These are phyloP conservation scores for Dryoscopus gambensis DNA, from an alignment of 2,113 vertebrate species.

Conservation along the genomic window DNA sequence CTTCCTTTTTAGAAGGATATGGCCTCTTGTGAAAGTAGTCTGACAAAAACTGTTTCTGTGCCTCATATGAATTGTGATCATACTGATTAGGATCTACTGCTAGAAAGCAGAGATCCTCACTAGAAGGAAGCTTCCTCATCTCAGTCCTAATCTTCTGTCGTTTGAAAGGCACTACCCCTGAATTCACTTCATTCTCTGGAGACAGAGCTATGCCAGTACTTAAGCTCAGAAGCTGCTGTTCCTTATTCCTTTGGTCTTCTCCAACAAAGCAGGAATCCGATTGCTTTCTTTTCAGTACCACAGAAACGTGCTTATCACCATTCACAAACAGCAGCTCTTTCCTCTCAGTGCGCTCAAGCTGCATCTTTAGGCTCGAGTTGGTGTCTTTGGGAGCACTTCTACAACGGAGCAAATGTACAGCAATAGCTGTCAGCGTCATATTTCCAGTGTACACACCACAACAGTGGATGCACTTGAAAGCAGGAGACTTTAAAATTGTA, in stretches of 20 bases:
- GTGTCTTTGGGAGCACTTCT: constrained; percentile 86
- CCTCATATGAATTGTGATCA: constrained; percentile 74
- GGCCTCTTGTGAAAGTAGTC: constrained; percentile 91
- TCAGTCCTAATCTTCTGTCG: constrained; percentile 74
- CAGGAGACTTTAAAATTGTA: constrained; percentile 88
- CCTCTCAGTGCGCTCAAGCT: constrained; percentile 36
- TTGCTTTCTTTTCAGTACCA: constrained; percentile 65
- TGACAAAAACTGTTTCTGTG: constrained; percentile 83
- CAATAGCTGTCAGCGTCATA: constrained; percentile 89
- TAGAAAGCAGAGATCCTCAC: constrained; percentile 71
- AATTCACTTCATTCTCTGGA: not conserved
- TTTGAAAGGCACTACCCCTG: constrained; percentile 69
- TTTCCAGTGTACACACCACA: constrained; percentile 94
- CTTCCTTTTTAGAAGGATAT: constrained; percentile 83
- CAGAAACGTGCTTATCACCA: constrained; percentile 45
- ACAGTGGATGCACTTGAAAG: constrained; percentile 96
- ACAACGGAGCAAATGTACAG: constrained; percentile 89
- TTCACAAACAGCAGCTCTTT: constrained; percentile 60
- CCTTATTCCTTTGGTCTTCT: constrained; percentile 56
- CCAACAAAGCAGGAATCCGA: constrained; percentile 14
- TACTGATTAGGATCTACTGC: constrained; percentile 76
- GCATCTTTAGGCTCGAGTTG: constrained; percentile 54
- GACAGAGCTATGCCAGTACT: not conserved
- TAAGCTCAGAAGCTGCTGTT: not conserved
- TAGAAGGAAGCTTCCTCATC: not conserved